phyloP scores from a whole-genome alignment of 2,113 vertebrate genomes.

The Syrrhaptes paradoxus region DNA sequence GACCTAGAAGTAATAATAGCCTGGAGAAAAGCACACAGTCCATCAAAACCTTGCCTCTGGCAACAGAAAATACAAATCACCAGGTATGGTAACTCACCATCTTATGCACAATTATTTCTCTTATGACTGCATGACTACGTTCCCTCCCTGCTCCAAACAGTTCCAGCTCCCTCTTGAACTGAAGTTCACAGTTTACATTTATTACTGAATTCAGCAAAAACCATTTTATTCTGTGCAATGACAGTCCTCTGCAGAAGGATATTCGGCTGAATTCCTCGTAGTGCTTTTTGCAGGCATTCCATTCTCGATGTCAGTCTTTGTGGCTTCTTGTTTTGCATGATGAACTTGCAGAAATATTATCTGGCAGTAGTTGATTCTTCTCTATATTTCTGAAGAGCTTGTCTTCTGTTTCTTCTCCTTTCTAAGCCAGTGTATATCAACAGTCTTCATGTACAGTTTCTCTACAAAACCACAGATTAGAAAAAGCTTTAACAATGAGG shows the following conservation, averaged over 20 bases:
- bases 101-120: conserved; percentile 44
- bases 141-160: neutral
- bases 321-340: neutral
- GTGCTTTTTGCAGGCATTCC: neutral
- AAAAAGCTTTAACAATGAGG: neutral
- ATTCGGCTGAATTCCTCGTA: neutral
- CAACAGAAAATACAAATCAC: conserved; percentile 48
- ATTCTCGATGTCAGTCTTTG: neutral
- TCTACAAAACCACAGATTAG: neutral
- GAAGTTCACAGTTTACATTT: neutral
- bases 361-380: neutral
- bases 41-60: conserved; percentile 37
- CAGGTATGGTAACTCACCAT: conserved; percentile 32
- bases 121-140: neutral
- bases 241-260: neutral
- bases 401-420: neutral
- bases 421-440: neutral
- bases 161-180: conserved; percentile 25
- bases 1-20: conserved; percentile 31
- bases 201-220: conserved; percentile 15
- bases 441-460: neutral
- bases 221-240: neutral
- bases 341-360: neutral
- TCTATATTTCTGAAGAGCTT: neutral
- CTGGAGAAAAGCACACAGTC: conserved; percentile 2